Percentiles rank a stretch among this genome's conserved stretches.
Evolutionary conservation across 2,888 invertebrate genomes (phyloP).

Genomic region (Drosophila ustulata): DNA sequence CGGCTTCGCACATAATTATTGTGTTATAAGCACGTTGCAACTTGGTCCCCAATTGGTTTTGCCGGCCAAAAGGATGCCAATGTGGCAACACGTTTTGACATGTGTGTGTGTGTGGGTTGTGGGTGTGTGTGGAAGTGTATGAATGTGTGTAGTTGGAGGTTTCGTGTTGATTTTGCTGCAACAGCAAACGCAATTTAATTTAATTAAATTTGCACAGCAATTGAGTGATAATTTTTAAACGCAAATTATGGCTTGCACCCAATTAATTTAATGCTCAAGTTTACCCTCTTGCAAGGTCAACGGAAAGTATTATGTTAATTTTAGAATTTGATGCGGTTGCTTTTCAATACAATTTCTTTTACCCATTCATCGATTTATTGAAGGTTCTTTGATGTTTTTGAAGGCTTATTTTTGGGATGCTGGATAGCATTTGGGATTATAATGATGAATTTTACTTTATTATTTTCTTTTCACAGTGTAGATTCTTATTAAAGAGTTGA

Average conservation of each 20-base stretch:
- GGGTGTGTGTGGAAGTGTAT: not conserved
- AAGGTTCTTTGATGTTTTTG: not conserved
- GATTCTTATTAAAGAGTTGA: not conserved
- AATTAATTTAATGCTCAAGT: conserved; percentile 11
- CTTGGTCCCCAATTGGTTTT: conserved; percentile 19
- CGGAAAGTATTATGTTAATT: not conserved
- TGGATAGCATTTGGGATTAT: not conserved
- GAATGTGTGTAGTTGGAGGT: conserved; percentile 1
- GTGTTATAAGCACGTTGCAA: conserved; percentile 60
- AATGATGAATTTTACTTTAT: not conserved
- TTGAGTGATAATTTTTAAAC: conserved; percentile 12
- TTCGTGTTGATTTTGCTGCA: conserved; percentile 51
- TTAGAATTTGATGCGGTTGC: not conserved
- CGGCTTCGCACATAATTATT: conserved; percentile 60
- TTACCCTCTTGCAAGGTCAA: conserved; percentile 3
- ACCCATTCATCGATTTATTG: not conserved
- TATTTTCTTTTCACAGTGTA: not conserved
- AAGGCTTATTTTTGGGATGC: not conserved
- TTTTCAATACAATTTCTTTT: not conserved
- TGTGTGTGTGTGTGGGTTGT: conserved; percentile 9
- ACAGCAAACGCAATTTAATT: conserved; percentile 46
- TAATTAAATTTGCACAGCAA: conserved; percentile 40
- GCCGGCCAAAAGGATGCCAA: conserved; percentile 35
- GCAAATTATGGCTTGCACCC: conserved; percentile 20
- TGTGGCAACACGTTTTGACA: conserved; percentile 10